Evolutionary conservation across 2,888 invertebrate genomes (phyloP).

Genomic region (Glyphotaelius pellucidus): DNA sequence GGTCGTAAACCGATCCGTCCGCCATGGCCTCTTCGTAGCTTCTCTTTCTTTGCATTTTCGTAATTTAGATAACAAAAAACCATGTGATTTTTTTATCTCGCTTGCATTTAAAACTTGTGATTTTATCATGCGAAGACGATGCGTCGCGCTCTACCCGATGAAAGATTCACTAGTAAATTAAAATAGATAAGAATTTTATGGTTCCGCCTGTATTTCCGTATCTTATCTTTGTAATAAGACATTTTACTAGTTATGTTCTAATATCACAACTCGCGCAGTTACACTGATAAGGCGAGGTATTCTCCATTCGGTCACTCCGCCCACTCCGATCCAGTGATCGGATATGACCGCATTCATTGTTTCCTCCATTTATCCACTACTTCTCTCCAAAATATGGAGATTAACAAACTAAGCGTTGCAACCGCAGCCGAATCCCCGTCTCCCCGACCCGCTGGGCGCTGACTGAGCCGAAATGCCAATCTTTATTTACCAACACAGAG

Average conservation of each 20-base stretch:
- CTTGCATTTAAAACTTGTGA: conserved; percentile 38
- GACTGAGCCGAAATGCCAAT: neutral
- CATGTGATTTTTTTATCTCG: conserved; percentile 34
- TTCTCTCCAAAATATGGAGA: conserved; percentile 47
- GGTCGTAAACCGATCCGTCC: conserved; percentile 51
- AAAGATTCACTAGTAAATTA: conserved; percentile 39
- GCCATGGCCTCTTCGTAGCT: conserved; percentile 65
- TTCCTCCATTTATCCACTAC: conserved; percentile 51
- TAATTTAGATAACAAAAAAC: conserved; percentile 8
- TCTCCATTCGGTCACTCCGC: neutral
- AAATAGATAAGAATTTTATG: conserved; percentile 47
- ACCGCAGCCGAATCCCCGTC: neutral
- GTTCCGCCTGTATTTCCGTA: conserved; percentile 32
- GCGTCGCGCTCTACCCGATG: neutral
- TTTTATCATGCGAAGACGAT: conserved; percentile 16
- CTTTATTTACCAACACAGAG: neutral
- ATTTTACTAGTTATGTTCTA: conserved; percentile 33
- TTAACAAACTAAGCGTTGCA: conserved; percentile 5
- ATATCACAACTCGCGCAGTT: conserved; percentile 30
- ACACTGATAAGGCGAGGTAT: conserved; percentile 29
- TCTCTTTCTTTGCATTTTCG: conserved; percentile 62
- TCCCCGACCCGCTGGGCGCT: neutral
- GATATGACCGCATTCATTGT: conserved; percentile 25
- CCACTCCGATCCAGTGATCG: conserved; percentile 7
- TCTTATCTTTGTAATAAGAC: conserved; percentile 54